These are phyloP conservation scores for Tachypleus tridentatus DNA, from an alignment of 1,140 invertebrate genomes.

Conservation along the genomic window DNA sequence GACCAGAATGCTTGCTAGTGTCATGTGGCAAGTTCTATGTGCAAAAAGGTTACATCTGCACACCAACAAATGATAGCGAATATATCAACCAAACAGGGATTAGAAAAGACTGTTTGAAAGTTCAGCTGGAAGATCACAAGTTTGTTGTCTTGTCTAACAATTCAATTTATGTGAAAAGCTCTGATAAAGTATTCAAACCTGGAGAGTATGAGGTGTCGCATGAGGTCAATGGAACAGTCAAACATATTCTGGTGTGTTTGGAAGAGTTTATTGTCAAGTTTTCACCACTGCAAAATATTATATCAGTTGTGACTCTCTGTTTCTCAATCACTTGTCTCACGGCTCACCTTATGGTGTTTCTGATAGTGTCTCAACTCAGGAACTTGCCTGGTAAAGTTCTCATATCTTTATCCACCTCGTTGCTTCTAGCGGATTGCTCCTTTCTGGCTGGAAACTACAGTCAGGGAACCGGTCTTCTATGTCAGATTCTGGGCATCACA, in stretches of 20 bases:
- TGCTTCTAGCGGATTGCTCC: slow-evolving; percentile 38
- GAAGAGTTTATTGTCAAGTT: slow-evolving; percentile 20
- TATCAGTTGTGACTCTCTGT: slow-evolving; percentile 30
- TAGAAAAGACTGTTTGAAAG: slow-evolving; percentile 9
- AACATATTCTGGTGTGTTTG: slow-evolving; percentile 23
- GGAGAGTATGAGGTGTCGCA: slow-evolving; percentile 26
- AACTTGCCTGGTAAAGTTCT: slow-evolving; percentile 43
- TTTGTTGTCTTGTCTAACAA: slow-evolving; percentile 19
- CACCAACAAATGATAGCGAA: slow-evolving; percentile 3
- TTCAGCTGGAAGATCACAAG: slow-evolving; percentile 3
- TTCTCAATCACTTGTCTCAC: slow-evolving; percentile 34
- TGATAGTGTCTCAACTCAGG: slow-evolving; percentile 35
- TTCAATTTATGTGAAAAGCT: slow-evolving; percentile 21
- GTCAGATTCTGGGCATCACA: slow-evolving; percentile 51
- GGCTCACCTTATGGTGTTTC: slow-evolving; percentile 37
- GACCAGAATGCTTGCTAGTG: background rate
- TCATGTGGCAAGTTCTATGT: slow-evolving; percentile 17
- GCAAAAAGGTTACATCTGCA: slow-evolving; percentile 20
- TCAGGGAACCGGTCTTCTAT: slow-evolving; percentile 22
- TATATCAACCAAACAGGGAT: background rate
- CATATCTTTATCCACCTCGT: slow-evolving; percentile 37
- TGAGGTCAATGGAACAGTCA: slow-evolving; percentile 1
- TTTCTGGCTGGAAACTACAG: slow-evolving; percentile 33
- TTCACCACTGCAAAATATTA: slow-evolving; percentile 23
- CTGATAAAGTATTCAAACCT: slow-evolving; percentile 10